Conservation (phyloP, 2,113 vertebrate genomes). For the Sardina pilchardus region DNA sequence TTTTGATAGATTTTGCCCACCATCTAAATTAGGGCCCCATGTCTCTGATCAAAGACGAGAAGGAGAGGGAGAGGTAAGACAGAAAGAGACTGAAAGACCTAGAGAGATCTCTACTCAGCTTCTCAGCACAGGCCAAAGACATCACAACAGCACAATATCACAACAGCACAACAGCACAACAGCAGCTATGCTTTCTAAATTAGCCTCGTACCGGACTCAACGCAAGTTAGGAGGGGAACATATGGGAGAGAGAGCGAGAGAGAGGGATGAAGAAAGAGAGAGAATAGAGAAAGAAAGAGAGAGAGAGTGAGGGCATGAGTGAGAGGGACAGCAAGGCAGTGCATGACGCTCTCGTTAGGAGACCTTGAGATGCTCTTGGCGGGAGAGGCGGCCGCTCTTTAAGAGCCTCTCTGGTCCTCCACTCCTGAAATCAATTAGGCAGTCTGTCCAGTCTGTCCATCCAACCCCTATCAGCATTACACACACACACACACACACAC, state of each 20-base stretch:
- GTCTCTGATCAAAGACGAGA: neutral
- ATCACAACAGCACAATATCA: too few species aligned
- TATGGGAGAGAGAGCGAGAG: neutral
- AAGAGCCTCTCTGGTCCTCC: conserved; percentile 46
- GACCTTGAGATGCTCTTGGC: conserved; percentile 57
- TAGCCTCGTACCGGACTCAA: too few species aligned
- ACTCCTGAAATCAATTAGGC: conserved; percentile 55
- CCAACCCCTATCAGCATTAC: conserved; percentile 45
- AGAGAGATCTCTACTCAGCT: neutral
- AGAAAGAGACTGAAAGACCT: neutral
- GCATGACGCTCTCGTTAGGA: neutral
- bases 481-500: neutral
- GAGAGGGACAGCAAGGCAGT: neutral
- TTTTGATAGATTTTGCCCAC: neutral
- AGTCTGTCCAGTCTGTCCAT: conserved; percentile 22
- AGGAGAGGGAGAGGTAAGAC: neutral
- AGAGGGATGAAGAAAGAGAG: neutral
- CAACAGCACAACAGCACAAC: too few species aligned
- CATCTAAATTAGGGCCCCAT: too few species aligned
- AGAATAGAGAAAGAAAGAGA: neutral
- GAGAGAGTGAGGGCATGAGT: neutral
- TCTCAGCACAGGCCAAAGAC: too few species aligned
- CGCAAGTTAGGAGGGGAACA: neutral
- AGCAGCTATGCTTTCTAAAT: too few species aligned
- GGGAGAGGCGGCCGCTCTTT: conserved; percentile 36